Conservation (phyloP, 2,888 invertebrate species). For the Agrotis puta region DNA sequence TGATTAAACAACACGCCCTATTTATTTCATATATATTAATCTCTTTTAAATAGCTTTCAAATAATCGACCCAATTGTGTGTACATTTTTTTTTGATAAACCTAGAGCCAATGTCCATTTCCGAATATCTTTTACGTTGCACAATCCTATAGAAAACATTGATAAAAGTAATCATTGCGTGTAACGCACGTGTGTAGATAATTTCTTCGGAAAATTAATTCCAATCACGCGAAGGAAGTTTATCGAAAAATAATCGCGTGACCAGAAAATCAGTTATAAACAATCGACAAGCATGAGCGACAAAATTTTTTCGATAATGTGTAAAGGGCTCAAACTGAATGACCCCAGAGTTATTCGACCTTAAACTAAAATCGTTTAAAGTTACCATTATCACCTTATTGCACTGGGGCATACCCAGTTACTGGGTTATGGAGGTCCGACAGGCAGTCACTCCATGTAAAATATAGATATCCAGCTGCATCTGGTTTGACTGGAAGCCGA, state of each 20-base stretch:
- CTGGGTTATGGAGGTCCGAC: too few species aligned
- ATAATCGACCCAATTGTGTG: background rate
- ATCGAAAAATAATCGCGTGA: slow-evolving; percentile 17
- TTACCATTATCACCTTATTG: background rate
- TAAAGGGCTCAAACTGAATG: too few species aligned
- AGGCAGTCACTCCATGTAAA: too few species aligned
- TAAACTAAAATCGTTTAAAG: background rate
- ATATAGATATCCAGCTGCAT: too few species aligned
- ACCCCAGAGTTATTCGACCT: too few species aligned
- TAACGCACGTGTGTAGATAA: slow-evolving; percentile 29
- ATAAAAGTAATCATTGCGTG: slow-evolving; percentile 21
- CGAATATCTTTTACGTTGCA: background rate
- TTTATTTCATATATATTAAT: too few species aligned
- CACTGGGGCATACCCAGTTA: too few species aligned
- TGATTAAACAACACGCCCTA: too few species aligned
- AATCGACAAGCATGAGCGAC: background rate
- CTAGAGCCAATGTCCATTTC: too few species aligned
- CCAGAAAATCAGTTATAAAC: background rate
- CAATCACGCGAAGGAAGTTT: slow-evolving; percentile 26
- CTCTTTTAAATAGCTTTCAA: too few species aligned
- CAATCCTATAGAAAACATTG: slow-evolving; percentile 8
- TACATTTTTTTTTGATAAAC: background rate
- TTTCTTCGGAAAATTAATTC: slow-evolving; percentile 25
- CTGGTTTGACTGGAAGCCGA: too few species aligned
- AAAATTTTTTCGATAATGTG: background rate